Evolutionary conservation across 2,797 vertebrate species (phyloP).

Genomic region (Kryptolebias ocellatus): DNA sequence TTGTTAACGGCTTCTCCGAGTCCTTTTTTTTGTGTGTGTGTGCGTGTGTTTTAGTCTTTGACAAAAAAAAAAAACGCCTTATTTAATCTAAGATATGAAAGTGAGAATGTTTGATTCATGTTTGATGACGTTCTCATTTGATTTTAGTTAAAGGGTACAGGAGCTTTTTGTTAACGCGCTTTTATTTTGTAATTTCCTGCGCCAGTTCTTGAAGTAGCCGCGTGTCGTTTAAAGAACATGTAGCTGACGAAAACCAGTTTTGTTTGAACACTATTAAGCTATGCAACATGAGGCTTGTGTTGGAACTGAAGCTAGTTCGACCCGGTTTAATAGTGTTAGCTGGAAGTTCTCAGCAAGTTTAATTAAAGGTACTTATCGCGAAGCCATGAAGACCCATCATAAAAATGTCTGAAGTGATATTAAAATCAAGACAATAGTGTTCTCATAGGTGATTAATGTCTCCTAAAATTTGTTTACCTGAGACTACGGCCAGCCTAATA

Average conservation of each 20-base stretch:
- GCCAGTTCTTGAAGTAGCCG: conserved; percentile 53
- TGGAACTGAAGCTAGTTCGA: conserved; percentile 48
- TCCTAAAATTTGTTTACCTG: too few relatives aligned
- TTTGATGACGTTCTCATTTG: conserved; percentile 83
- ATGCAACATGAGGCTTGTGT: conserved; percentile 81
- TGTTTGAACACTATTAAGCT: conserved; percentile 77
- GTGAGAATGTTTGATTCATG: conserved; percentile 81
- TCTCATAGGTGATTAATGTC: too few relatives aligned
- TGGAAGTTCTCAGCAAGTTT: conserved; percentile 44
- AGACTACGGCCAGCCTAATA: too few relatives aligned
- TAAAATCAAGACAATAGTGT: too few relatives aligned
- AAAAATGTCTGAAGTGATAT: too few relatives aligned
- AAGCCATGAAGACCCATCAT: too few relatives aligned
- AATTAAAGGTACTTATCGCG: too few relatives aligned
- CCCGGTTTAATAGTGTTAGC: conserved; percentile 37
- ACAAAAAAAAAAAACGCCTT: conserved; percentile 62
- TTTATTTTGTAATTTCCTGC: conserved; percentile 57
- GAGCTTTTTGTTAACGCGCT: conserved; percentile 39
- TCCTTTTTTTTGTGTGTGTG: conserved; percentile 30
- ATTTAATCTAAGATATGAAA: conserved; percentile 75
- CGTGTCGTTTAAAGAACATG: conserved; percentile 66
- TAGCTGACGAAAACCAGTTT: conserved; percentile 70
- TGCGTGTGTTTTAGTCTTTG: conserved; percentile 58
- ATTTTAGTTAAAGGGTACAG: conserved; percentile 69
- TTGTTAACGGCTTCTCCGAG: conserved; percentile 44